Conservation (phyloP, 2,113 vertebrate genomes). For the Trogon surrucura region DNA sequence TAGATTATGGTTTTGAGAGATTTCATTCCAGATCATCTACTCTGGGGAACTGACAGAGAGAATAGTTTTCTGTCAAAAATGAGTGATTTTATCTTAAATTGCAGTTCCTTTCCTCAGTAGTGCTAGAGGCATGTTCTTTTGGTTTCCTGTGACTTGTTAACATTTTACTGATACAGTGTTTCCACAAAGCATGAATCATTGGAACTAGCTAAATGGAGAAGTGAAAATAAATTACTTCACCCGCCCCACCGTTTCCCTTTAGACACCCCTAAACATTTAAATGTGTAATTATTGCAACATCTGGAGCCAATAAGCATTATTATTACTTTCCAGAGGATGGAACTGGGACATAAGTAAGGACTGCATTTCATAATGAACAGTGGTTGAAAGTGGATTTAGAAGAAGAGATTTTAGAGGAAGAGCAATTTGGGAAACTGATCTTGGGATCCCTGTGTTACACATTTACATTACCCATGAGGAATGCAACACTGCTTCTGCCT, state of each 20-base stretch:
- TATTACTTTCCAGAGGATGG: neutral
- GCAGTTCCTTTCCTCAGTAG: neutral
- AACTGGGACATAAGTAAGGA: neutral
- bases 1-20: neutral
- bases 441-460: neutral
- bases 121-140: neutral
- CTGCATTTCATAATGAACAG: neutral
- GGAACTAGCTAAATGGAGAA: neutral
- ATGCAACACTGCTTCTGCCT: neutral
- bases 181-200: neutral
- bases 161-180: neutral
- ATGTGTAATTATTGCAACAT: neutral
- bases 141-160: neutral
- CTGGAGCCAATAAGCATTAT: neutral
- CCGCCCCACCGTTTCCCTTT: neutral
- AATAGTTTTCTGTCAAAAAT: neutral
- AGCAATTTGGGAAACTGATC: neutral
- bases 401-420: neutral
- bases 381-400: neutral
- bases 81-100: neutral
- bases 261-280: neutral
- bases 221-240: neutral
- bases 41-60: neutral
- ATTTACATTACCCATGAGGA: neutral
- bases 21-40: neutral